Base-by-base conservation (phyloP, 1,140 invertebrate genomes). In the Drosophila miranda region DNA sequence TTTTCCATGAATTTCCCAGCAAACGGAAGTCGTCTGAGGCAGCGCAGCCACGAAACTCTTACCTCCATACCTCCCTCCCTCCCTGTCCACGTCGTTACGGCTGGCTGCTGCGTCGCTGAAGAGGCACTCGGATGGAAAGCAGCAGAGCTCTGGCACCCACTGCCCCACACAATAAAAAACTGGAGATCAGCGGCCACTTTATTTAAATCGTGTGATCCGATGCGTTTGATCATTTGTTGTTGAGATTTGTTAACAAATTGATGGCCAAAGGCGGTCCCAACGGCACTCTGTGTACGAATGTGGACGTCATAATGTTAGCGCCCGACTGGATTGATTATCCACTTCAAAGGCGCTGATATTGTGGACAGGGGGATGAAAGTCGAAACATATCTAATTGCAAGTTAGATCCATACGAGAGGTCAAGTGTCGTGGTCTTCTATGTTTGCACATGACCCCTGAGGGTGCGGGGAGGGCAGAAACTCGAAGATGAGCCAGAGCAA, bases 331-430 rank as follows among this genome's bases (percentile, higher is more conserved):
- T 48, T 28, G 34, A 43, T 34, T 46, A 53, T 42, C 55, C 67
- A 71, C 68, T 71, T 74, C 71, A 74, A 74, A 74, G 60, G 38
- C 52, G 52, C 34, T 9, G 9, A 51, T 3, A 14, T 2, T 21
- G 19, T 16, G 46, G 14, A 19, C 19, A 2, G 3, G 19, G 16
- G n/a, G 23, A 19, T 19, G 38, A 6, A n/a, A 19, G 34, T 14
- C 9, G 50, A 66, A 66, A 82, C 79, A 82, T 78, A 82, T 82
- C 79, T 82, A 82, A 82, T 82, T 82, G 78, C 78, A 82, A 82
- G 78, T 82, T 78, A 80, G 72, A 62, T 63, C 34, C 66, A 56
- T 14, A 23, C 50, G 48, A 48, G 52, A 55, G 68, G 74, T 78
- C 78, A 82, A 78, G 78, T 81, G 67, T 49, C 53, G 48, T 78